Conservation (phyloP, 1,140 invertebrate species). For the Atta colombica region DNA sequence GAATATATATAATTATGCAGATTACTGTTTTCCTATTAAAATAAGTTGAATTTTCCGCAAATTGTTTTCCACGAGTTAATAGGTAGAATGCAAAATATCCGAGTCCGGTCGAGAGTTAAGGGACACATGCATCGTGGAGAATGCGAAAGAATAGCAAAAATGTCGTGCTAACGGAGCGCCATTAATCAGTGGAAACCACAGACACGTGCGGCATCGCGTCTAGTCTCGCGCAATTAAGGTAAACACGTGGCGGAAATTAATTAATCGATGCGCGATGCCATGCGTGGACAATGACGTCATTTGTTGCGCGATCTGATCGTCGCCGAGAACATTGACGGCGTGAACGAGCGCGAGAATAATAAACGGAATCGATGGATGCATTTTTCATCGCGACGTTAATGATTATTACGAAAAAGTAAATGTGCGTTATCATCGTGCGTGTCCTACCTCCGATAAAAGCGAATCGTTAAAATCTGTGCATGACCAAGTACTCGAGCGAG, state of each 20-base stretch:
- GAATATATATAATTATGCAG: not conserved
- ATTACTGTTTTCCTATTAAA: not conserved
- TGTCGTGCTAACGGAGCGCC: slow-evolving; percentile 33
- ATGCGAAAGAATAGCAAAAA: slow-evolving; percentile 45
- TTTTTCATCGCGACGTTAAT: slow-evolving; percentile 38
- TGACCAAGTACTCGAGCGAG: not conserved
- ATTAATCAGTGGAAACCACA: slow-evolving; percentile 61
- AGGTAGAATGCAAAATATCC: slow-evolving; percentile 31
- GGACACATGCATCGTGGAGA: slow-evolving; percentile 23
- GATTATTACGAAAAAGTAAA: slow-evolving; percentile 44
- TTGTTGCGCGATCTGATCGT: slow-evolving; percentile 35
- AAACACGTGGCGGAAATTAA: slow-evolving; percentile 59
- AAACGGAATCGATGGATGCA: not conserved
- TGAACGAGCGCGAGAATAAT: slow-evolving; percentile 2
- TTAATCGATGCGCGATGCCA: slow-evolving; percentile 60
- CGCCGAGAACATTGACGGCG: not conserved
- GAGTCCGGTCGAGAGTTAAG: not conserved
- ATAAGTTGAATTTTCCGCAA: not conserved
- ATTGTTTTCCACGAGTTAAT: slow-evolving; percentile 35
- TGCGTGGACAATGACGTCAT: slow-evolving; percentile 55
- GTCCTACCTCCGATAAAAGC: not conserved
- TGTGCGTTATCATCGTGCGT: slow-evolving; percentile 41
- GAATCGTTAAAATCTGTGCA: slow-evolving; percentile 3
- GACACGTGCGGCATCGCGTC: slow-evolving; percentile 49
- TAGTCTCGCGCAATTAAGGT: slow-evolving; percentile 56